Conservation (phyloP, 2,113 vertebrate species). For the Entelurus aequoreus region DNA sequence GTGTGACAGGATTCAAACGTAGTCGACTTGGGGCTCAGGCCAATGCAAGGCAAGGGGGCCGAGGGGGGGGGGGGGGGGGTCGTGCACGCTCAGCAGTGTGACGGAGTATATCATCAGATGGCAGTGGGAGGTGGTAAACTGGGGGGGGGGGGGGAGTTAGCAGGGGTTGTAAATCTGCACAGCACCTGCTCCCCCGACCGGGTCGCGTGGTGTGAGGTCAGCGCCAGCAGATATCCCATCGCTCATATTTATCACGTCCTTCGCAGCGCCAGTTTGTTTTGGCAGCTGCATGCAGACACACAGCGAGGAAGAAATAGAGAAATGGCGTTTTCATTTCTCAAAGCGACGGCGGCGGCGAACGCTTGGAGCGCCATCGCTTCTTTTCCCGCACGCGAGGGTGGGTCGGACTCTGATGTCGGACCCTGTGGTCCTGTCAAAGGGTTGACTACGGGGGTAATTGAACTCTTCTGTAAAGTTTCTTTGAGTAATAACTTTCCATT, state of each 20-base stretch:
- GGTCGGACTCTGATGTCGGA: constrained; percentile 39
- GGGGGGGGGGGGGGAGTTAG: not conserved
- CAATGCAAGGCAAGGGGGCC: constrained; percentile 7
- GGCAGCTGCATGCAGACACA: constrained; percentile 61
- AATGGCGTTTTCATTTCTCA: constrained; percentile 40
- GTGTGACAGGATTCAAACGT: not conserved
- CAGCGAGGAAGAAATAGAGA: constrained; percentile 28
- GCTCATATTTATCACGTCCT: constrained; percentile 71
- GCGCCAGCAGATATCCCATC: constrained; percentile 59
- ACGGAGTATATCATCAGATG: constrained; percentile 30
- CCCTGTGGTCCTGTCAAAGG: constrained; percentile 22
- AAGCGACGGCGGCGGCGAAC: not conserved
- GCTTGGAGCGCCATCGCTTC: constrained; percentile 15
- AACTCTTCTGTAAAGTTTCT: constrained; percentile 36
- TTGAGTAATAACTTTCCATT: constrained; percentile 18
- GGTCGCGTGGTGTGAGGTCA: constrained; percentile 67
- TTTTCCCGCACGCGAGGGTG: constrained; percentile 23
- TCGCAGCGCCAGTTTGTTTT: constrained; percentile 70
- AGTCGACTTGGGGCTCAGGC: constrained; percentile 31
- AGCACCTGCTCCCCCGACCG: constrained; percentile 67
- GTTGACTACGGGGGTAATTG: constrained; percentile 31
- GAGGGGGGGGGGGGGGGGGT: not conserved
- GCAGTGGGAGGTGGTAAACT: constrained; percentile 24
- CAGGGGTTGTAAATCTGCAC: constrained; percentile 59
- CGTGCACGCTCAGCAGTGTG: constrained; percentile 16